These are phyloP conservation scores for Ptilorrhoa leucosticta DNA, from an alignment of 2,113 vertebrate species.

Conservation along the genomic window DNA sequence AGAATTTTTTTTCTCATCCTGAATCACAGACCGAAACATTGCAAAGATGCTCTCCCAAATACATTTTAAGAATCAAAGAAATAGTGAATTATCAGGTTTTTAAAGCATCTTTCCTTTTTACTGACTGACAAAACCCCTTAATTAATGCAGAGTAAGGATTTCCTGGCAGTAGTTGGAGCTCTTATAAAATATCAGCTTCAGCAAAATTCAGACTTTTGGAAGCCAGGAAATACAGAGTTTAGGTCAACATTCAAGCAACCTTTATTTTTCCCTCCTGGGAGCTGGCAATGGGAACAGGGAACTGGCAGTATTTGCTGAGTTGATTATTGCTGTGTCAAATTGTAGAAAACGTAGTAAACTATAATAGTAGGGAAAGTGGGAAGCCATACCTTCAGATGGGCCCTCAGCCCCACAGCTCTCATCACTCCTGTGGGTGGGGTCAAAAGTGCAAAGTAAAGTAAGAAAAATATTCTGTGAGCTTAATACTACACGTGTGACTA, in stretches of 20 bases:
- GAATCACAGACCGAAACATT: not conserved
- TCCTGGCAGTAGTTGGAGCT: not conserved
- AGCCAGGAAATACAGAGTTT: not conserved
- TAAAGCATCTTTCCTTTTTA: not conserved
- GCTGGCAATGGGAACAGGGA: not conserved
- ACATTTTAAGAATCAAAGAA: not conserved
- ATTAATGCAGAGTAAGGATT: constrained; percentile 5
- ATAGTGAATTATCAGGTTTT: not conserved
- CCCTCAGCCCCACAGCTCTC: not conserved
- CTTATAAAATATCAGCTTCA: not conserved
- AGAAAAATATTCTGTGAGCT: not conserved
- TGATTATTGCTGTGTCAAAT: not conserved
- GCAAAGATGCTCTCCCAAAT: not conserved
- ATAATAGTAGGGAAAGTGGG: not conserved
- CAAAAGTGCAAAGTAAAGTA: not conserved
- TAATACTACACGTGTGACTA: not conserved
- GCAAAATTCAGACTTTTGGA: not conserved
- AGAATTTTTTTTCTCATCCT: not conserved
- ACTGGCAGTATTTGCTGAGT: not conserved
- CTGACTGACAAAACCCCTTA: not conserved
- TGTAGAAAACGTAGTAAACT: not conserved
- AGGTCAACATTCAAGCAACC: constrained; percentile 11
- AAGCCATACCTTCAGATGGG: not conserved
- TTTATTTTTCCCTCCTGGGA: not conserved
- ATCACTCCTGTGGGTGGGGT: not conserved